Percentiles rank a stretch among this genome's conserved stretches.
phyloP scores from a whole-genome alignment of 1,140 invertebrate genomes.

The Anagrus nilaparvatae region DNA sequence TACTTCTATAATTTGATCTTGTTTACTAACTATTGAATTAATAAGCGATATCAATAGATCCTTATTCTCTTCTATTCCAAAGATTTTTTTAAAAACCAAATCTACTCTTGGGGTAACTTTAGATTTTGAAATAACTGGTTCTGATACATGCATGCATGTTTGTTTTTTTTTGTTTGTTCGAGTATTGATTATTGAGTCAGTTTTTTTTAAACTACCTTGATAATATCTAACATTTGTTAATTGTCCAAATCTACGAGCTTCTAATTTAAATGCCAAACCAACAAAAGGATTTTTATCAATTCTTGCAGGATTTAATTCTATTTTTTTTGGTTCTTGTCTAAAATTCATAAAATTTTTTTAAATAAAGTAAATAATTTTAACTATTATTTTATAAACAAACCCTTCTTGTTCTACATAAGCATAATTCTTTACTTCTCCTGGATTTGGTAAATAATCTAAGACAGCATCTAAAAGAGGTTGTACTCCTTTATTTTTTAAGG shows the following conservation, averaged over 20 bases:
- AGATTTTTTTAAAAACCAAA: too few relatives aligned
- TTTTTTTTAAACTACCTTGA: slow-evolving; percentile 82
- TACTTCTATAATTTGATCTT: too few relatives aligned
- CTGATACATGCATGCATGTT: too few relatives aligned
- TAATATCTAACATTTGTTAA: slow-evolving; percentile 96
- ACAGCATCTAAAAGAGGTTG: slow-evolving; percentile 90
- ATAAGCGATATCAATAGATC: too few relatives aligned
- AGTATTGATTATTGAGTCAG: slow-evolving; percentile 82
- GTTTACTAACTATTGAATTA: too few relatives aligned
- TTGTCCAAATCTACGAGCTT: slow-evolving; percentile 94
- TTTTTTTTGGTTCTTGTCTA: slow-evolving; percentile 45
- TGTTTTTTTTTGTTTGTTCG: slow-evolving; percentile 82
- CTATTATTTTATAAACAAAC: slow-evolving; percentile 20
- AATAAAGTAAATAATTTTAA: not conserved
- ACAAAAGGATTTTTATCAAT: slow-evolving; percentile 70
- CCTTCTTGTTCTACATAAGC: slow-evolving; percentile 56
- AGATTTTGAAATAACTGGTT: too few relatives aligned
- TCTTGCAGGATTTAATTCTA: slow-evolving; percentile 70
- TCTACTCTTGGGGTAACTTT: too few relatives aligned
- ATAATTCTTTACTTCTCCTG: slow-evolving; percentile 85
- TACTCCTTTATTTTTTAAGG: slow-evolving; percentile 97
- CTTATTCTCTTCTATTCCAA: too few relatives aligned
- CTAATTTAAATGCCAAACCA: slow-evolving; percentile 93
- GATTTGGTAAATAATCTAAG: slow-evolving; percentile 88
- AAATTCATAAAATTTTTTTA: slow-evolving; percentile 7